These are phyloP conservation scores for Andrena dorsata DNA, from an alignment of 2,888 invertebrate species.

Conservation along the genomic window DNA sequence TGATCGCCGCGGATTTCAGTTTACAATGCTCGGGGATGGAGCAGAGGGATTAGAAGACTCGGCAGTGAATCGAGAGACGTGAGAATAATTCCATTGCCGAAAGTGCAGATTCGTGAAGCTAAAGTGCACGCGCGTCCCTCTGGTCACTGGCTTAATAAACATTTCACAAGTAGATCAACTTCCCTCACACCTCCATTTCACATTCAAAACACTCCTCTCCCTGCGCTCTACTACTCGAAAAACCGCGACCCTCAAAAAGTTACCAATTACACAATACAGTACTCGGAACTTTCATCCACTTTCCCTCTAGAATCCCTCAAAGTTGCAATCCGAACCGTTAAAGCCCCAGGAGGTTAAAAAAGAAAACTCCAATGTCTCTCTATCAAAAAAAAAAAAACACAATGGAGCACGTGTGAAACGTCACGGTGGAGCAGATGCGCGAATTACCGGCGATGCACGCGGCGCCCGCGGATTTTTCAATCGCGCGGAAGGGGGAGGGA, in stretches of 20 bases:
- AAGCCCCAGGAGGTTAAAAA: background rate
- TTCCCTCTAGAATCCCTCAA: too few species aligned
- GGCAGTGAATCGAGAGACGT: background rate
- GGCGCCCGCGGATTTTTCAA: constrained; percentile 56
- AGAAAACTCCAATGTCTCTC: background rate
- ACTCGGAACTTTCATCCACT: too few species aligned
- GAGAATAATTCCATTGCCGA: background rate
- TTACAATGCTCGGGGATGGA: background rate
- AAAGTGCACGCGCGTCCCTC: too few species aligned
- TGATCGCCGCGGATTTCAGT: background rate
- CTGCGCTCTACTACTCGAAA: too few species aligned
- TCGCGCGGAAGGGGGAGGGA: constrained; percentile 12
- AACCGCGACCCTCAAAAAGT: too few species aligned
- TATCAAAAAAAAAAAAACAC: background rate
- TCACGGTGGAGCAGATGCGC: constrained; percentile 19
- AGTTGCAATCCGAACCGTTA: too few species aligned
- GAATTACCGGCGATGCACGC: constrained; percentile 49
- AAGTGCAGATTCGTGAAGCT: too few species aligned
- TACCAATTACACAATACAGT: too few species aligned
- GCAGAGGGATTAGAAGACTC: background rate
- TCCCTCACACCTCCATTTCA: too few species aligned
- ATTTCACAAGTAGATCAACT: too few species aligned
- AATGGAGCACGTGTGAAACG: background rate
- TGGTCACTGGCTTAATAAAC: too few species aligned
- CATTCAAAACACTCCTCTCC: too few species aligned